phyloP scores from a whole-genome alignment of 2,888 invertebrate genomes.

The Ephialtes manifestator region DNA sequence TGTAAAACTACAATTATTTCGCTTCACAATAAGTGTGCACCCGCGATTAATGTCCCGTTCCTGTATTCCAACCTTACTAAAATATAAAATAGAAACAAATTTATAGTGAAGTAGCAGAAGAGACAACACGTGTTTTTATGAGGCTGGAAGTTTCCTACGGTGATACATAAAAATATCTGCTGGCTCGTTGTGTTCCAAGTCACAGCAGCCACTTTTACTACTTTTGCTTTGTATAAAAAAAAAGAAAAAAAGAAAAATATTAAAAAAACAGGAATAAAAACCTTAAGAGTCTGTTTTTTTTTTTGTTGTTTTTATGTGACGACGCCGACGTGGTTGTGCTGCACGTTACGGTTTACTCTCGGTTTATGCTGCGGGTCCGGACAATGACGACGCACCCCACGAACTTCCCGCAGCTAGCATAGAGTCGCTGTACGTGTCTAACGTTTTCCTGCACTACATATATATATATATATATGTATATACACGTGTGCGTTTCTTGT shows the following conservation, averaged over 20 bases:
- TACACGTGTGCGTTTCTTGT: constrained; percentile 1
- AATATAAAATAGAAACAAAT: constrained; percentile 19
- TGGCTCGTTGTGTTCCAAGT: neutral
- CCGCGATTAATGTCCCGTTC: no score
- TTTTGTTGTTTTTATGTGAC: constrained; percentile 34
- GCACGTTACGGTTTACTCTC: constrained; percentile 47
- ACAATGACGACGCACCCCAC: constrained; percentile 56
- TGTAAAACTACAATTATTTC: no score
- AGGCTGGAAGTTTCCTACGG: constrained; percentile 7
- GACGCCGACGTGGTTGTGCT: constrained; percentile 3
- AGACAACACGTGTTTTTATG: neutral
- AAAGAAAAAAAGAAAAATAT: neutral
- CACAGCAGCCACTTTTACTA: constrained; percentile 3
- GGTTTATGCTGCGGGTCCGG: constrained; percentile 54
- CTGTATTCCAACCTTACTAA: no score
- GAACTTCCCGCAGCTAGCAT: constrained; percentile 44
- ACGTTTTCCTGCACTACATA: constrained; percentile 19
- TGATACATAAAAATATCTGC: neutral
- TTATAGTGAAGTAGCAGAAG: constrained; percentile 15
- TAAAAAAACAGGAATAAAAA: no score
- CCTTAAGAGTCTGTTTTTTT: constrained; percentile 29
- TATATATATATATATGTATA: neutral
- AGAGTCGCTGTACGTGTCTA: neutral
- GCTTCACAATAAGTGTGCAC: no score
- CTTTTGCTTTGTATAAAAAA: neutral